phyloP scores from a whole-genome alignment of 2,888 invertebrate genomes.

The Globia sparganii region DNA sequence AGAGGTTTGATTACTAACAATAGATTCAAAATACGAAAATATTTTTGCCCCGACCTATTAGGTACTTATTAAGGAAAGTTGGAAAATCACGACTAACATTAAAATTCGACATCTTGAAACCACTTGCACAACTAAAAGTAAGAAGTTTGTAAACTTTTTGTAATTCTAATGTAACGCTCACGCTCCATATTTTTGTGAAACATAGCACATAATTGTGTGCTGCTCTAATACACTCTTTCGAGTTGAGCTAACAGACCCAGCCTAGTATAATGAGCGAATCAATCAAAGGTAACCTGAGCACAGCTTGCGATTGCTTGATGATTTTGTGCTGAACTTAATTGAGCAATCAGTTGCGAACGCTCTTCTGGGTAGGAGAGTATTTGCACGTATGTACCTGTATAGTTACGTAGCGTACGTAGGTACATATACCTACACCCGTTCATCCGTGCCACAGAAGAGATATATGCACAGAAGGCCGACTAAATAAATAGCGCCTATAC shows the following conservation, averaged over 20 bases:
- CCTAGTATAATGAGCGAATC: slow-evolving; percentile 68
- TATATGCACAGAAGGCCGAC: slow-evolving; percentile 1
- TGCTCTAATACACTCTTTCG: slow-evolving; percentile 38
- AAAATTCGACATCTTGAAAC: slow-evolving; percentile 34
- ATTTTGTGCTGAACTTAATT: slow-evolving; percentile 65
- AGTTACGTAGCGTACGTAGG: neutral
- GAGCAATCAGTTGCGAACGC: slow-evolving; percentile 62
- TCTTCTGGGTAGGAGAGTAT: slow-evolving; percentile 52
- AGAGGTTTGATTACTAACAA: too few relatives aligned
- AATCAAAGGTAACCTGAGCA: slow-evolving; percentile 67
- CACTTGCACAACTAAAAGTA: slow-evolving; percentile 25
- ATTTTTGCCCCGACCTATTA: too few relatives aligned
- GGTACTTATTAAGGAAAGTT: neutral
- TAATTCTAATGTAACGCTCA: slow-evolving; percentile 29
- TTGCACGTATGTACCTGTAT: slow-evolving; percentile 44
- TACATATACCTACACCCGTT: slow-evolving; percentile 4
- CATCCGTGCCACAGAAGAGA: neutral
- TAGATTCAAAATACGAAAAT: too few relatives aligned
- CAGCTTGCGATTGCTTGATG: slow-evolving; percentile 66
- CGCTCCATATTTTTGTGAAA: slow-evolving; percentile 29
- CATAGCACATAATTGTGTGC: slow-evolving; percentile 33
- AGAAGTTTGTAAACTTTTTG: slow-evolving; percentile 30
- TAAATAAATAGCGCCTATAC: neutral
- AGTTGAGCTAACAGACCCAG: slow-evolving; percentile 61
- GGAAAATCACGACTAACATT: slow-evolving; percentile 14